Evolutionary conservation across 2,797 vertebrate species (phyloP).

Genomic region (Myiotriccus ornatus): DNA sequence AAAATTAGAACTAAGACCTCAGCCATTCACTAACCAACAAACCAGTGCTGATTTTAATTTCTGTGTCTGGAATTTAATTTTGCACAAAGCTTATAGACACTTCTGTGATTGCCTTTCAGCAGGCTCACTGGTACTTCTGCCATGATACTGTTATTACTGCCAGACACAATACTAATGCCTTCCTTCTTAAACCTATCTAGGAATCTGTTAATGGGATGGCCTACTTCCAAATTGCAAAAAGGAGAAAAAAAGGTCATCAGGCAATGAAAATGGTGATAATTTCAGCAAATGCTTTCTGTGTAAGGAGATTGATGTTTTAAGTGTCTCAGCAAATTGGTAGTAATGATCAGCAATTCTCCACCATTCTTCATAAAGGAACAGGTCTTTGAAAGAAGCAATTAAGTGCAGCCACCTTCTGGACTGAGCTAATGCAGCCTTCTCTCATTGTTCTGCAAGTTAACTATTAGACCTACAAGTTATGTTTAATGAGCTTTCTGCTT

Average conservation of each 20-base stretch:
- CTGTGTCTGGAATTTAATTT: conserved; percentile 20
- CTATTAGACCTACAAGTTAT: background rate
- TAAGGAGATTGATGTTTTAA: conserved; percentile 47
- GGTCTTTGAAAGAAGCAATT: conserved; percentile 26
- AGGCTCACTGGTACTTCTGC: background rate
- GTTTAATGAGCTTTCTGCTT: conserved; percentile 12
- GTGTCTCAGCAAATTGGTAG: conserved; percentile 42
- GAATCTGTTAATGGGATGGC: conserved; percentile 16
- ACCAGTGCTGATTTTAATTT: conserved; percentile 21
- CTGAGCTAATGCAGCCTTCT: background rate
- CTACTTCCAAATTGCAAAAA: background rate
- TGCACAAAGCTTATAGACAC: background rate
- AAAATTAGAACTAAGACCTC: background rate
- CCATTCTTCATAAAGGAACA: background rate
- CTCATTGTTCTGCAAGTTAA: background rate
- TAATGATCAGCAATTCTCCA: conserved; percentile 34
- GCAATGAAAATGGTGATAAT: conserved; percentile 24
- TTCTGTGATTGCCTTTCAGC: background rate
- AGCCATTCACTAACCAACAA: conserved; percentile 11
- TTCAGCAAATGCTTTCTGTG: conserved; percentile 29
- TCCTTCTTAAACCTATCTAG: conserved; percentile 11
- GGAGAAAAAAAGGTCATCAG: conserved; percentile 31
- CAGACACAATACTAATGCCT: background rate
- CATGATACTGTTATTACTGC: background rate
- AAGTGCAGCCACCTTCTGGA: conserved; percentile 1